Evolutionary conservation across 2,888 invertebrate genomes (phyloP).

Genomic region (Lasioglossum vierecki): DNA sequence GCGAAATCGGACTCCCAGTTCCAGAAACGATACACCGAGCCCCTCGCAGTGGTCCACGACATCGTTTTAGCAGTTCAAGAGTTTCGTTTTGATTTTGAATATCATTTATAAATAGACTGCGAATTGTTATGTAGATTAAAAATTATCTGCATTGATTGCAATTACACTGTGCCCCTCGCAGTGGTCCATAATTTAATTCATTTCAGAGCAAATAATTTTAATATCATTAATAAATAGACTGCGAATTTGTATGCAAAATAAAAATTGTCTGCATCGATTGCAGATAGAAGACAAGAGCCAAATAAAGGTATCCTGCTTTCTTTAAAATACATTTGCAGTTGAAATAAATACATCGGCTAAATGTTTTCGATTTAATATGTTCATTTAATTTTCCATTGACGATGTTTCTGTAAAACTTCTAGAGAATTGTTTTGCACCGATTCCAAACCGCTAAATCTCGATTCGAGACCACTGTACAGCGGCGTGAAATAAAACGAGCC

Average conservation of each 20-base stretch:
- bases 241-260: not conserved
- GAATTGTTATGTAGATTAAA: not conserved
- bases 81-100: not conserved
- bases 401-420: not conserved
- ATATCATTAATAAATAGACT: too few species aligned
- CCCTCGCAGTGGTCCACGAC: not conserved
- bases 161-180: too few species aligned
- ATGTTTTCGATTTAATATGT: too few species aligned
- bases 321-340: too few species aligned
- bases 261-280: not conserved
- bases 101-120: too few species aligned
- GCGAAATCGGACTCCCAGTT: conserved; percentile 45
- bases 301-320: not conserved
- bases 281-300: not conserved
- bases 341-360: too few species aligned
- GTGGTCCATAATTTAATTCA: too few species aligned
- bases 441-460: not conserved
- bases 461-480: not conserved
- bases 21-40: conserved; percentile 46
- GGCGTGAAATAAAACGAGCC: conserved; percentile 55
- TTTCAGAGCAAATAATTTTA: too few species aligned
- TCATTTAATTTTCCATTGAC: too few species aligned
- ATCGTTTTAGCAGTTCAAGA: not conserved
- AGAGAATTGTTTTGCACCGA: not conserved
- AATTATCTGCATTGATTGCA: not conserved